These are phyloP conservation scores for Eurystomus glaucurus DNA, from an alignment of 2,797 vertebrate genomes.

Conservation along the genomic window DNA sequence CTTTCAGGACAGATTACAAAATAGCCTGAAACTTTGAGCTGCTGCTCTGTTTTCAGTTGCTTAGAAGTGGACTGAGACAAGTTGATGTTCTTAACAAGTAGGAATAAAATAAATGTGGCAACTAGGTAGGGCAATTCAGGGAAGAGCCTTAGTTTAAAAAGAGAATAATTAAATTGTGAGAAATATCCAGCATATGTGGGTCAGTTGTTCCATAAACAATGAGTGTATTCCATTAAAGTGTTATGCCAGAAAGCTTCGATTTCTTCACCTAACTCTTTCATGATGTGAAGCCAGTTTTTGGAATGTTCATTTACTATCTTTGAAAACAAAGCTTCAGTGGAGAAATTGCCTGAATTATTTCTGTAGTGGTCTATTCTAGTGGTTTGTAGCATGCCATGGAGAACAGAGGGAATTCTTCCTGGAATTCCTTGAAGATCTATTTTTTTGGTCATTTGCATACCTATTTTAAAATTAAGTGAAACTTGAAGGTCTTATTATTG, in stretches of 20 bases:
- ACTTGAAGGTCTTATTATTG: neutral
- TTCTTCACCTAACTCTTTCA: conserved; percentile 53
- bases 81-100: neutral
- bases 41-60: neutral
- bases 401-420: conserved; percentile 4
- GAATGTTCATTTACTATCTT: neutral
- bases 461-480: neutral
- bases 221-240: conserved; percentile 12
- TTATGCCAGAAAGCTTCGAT: conserved; percentile 53
- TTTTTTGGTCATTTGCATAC: neutral
- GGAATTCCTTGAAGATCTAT: neutral
- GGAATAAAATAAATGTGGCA: neutral
- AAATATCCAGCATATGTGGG: neutral
- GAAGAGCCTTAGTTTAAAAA: neutral
- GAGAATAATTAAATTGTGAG: neutral
- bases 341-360: conserved; percentile 32
- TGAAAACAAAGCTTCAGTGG: neutral
- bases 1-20: neutral
- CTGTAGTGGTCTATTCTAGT: neutral
- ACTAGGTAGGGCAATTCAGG: neutral
- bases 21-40: neutral
- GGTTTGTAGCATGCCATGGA: neutral
- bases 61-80: neutral
- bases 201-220: neutral
- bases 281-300: neutral